Base-by-base conservation (phyloP, 2,888 invertebrate species). In the Microplitis manilae region DNA sequence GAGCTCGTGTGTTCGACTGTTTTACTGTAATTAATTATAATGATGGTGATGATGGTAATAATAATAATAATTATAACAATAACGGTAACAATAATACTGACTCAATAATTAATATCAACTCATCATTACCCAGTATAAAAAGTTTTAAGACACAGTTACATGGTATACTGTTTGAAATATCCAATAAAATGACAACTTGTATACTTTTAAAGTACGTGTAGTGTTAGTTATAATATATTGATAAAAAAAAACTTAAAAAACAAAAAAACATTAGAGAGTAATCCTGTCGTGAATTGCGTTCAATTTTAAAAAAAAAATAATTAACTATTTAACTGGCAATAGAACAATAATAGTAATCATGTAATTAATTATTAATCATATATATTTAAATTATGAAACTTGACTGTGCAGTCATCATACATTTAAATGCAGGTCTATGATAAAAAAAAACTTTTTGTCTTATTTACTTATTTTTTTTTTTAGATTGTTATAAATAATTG, bases 131-230 rank as follows among this genome's bases (percentile, higher is more conserved):
- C n/a, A 30, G 70, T 70, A 70, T 30, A 30, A 60, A 60, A 70
- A 8, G 60, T 60, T 70, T 70, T 1, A 70, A 15, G 62, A 61
- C 15, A 61, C 8, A 59, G 38, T 62, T 15, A 62, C 62, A 62
- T 69, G 30, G 30, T 40, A 40, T 15, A 74, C 39, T 59, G 38
- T 6, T 50, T 1, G 9, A 30, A 41, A 59, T 68, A 68, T 67
- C 38, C 13, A 13, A 38, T 50, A 38, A 68, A 76, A 77, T 77
- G 68, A 73, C 70, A 77, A 68, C 75, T 76, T 73, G 76, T 78
- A 76, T 77, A 79, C 68, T 72, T 20, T 70, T 78, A 77, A 74
- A 73, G 71, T 75, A 60, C 70, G 6, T 50, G 41, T 68, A 50
- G 17, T 41, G 6, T 41, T 68, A 59, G 1, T 17, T 20, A 50